Evolutionary conservation across 2,888 invertebrate species (phyloP).

Genomic region (Uloborus plumipes): DNA sequence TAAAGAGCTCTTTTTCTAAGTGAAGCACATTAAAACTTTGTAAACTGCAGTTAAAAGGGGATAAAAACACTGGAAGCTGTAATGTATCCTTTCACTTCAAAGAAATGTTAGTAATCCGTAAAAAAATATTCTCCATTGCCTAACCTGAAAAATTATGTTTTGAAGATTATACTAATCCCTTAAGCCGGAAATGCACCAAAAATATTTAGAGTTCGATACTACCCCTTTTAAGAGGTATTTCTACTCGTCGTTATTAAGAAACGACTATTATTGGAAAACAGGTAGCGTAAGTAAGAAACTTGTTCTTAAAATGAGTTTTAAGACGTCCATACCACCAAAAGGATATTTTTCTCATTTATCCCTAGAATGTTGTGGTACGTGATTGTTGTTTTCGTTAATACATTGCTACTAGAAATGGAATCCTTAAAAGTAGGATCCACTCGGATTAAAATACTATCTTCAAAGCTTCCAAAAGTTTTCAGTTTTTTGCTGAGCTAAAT

Average conservation of each 20-base stretch:
- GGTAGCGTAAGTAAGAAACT: slow-evolving; percentile 19
- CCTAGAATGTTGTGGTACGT: too few relatives aligned
- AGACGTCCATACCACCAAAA: slow-evolving; percentile 32
- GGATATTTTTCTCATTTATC: too few relatives aligned
- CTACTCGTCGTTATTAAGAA: slow-evolving; percentile 24
- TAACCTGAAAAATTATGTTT: slow-evolving; percentile 51
- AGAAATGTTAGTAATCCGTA: slow-evolving; percentile 38
- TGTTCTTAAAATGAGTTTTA: slow-evolving; percentile 12
- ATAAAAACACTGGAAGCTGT: slow-evolving; percentile 35
- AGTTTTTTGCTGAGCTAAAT: too few relatives aligned
- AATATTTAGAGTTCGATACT: slow-evolving; percentile 30
- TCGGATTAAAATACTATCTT: too few relatives aligned
- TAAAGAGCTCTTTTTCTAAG: slow-evolving; percentile 30
- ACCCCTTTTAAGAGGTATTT: slow-evolving; percentile 8
- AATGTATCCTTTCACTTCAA: slow-evolving; percentile 50
- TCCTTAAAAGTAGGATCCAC: too few relatives aligned
- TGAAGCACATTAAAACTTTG: slow-evolving; percentile 40
- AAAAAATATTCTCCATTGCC: slow-evolving; percentile 24
- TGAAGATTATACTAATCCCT: slow-evolving; percentile 41
- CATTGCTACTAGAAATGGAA: too few relatives aligned
- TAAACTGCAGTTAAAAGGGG: slow-evolving; percentile 45
- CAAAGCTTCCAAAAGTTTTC: too few relatives aligned
- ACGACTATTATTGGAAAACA: slow-evolving; percentile 20
- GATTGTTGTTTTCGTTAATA: too few relatives aligned
- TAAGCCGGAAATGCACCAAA: slow-evolving; percentile 45